These are phyloP conservation scores for Galerucella calmariensis DNA, from an alignment of 2,888 invertebrate species.

Conservation along the genomic window DNA sequence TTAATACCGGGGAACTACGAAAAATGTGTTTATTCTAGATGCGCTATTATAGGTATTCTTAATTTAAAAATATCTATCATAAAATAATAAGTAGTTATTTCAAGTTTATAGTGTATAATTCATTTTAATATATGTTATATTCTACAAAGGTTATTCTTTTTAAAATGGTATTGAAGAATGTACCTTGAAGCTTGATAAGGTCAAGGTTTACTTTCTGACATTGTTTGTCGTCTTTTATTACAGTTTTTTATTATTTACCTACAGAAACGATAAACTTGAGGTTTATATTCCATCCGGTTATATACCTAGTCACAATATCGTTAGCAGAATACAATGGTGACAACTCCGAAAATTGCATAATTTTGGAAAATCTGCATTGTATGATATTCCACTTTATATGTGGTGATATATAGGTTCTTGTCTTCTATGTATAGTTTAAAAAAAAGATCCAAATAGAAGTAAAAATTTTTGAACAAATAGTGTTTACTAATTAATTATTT, in stretches of 20 bases:
- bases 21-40: not conserved
- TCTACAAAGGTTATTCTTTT: not conserved
- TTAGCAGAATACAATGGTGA: too few species aligned
- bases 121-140: not conserved
- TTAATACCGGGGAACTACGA: constrained; percentile 7
- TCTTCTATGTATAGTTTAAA: too few species aligned
- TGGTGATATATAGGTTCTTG: too few species aligned
- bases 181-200: not conserved
- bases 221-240: not conserved
- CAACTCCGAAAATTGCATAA: too few species aligned
- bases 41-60: not conserved
- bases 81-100: not conserved
- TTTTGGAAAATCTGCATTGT: too few species aligned
- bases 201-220: not conserved
- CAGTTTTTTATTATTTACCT: not conserved
- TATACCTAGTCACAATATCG: not conserved
- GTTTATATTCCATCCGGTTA: not conserved
- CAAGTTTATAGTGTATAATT: not conserved
- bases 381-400: too few species aligned
- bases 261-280: not conserved
- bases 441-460: too few species aligned
- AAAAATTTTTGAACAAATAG: too few species aligned
- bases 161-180: not conserved
- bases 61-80: too few species aligned
- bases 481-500: too few species aligned